Conservation (phyloP, 2,113 vertebrate genomes). For the Meriones unguiculatus region DNA sequence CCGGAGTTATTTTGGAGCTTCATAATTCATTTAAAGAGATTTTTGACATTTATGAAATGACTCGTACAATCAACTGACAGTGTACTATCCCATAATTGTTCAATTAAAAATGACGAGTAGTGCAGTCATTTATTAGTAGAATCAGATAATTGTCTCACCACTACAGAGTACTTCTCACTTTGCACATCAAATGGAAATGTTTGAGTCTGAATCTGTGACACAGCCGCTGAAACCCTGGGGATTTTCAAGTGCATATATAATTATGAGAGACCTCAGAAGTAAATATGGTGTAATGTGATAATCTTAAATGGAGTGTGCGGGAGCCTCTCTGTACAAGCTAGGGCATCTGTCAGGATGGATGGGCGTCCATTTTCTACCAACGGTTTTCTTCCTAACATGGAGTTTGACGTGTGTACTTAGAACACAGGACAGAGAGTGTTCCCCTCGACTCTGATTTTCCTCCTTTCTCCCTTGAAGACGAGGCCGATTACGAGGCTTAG, state of each 20-base stretch:
- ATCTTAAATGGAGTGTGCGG: conserved; percentile 85
- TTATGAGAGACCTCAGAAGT: conserved; percentile 89
- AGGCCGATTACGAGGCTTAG: conserved; percentile 58
- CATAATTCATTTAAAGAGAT: conserved; percentile 97
- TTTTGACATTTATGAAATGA: conserved; percentile 97
- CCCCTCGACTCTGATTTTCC: conserved; percentile 33
- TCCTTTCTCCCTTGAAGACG: conserved; percentile 1
- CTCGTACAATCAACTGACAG: conserved; percentile 92
- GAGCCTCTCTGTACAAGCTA: conserved; percentile 79
- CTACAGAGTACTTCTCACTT: conserved; percentile 94
- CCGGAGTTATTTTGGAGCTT: conserved; percentile 92
- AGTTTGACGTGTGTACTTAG: conserved; percentile 55
- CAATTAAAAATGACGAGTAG: conserved; percentile 96
- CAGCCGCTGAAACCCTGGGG: conserved; percentile 87
- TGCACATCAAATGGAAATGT: conserved; percentile 90
- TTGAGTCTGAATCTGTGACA: conserved; percentile 89
- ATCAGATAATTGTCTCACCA: conserved; percentile 94
- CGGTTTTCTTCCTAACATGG: conserved; percentile 60
- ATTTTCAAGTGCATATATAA: conserved; percentile 89
- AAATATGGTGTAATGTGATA: conserved; percentile 87
- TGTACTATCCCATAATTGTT: conserved; percentile 96
- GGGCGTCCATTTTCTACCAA: conserved; percentile 59
- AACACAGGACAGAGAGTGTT: not conserved
- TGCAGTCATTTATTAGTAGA: conserved; percentile 95
- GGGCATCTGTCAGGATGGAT: conserved; percentile 74